These are phyloP conservation scores for Enteromius treurensis DNA, from an alignment of 2,797 vertebrate genomes.

Conservation along the genomic window DNA sequence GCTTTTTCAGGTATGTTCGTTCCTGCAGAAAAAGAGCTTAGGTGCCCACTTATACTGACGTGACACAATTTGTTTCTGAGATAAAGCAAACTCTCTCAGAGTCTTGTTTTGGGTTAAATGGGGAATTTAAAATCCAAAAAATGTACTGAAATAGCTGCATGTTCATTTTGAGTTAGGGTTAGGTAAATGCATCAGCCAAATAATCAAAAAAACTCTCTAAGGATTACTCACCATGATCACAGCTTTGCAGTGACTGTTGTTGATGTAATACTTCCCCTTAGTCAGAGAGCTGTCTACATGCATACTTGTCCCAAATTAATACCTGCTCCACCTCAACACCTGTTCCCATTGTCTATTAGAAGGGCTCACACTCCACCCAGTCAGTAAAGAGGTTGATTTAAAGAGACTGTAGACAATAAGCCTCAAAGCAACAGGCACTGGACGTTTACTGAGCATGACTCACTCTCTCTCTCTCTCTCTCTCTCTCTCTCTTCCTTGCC, in stretches of 20 bases:
- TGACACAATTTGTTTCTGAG: neutral
- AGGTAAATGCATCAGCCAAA: neutral
- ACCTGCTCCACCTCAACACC: constrained; percentile 27
- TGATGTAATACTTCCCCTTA: neutral
- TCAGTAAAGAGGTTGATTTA: constrained; percentile 7
- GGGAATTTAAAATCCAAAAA: neutral
- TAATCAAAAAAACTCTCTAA: neutral
- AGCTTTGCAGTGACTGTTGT: constrained; percentile 40
- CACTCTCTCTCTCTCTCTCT: neutral
- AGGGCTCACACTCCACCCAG: neutral
- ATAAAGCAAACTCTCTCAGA: neutral
- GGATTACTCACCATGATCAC: neutral
- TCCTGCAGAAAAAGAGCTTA: neutral
- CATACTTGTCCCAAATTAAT: neutral
- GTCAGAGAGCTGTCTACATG: constrained; percentile 20
- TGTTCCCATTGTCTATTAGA: constrained; percentile 7
- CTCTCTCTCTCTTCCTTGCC: neutral
- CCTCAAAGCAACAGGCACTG: constrained; percentile 6
- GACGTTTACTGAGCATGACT: constrained; percentile 2
- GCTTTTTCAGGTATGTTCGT: neutral
- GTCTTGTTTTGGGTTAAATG: neutral
- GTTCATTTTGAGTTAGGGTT: neutral
- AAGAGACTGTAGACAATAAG: constrained; percentile 10
- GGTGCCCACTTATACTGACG: neutral
- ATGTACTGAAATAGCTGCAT: neutral